phyloP scores from a whole-genome alignment of 1,140 invertebrate species.

The Fragariocoptes setiger region DNA sequence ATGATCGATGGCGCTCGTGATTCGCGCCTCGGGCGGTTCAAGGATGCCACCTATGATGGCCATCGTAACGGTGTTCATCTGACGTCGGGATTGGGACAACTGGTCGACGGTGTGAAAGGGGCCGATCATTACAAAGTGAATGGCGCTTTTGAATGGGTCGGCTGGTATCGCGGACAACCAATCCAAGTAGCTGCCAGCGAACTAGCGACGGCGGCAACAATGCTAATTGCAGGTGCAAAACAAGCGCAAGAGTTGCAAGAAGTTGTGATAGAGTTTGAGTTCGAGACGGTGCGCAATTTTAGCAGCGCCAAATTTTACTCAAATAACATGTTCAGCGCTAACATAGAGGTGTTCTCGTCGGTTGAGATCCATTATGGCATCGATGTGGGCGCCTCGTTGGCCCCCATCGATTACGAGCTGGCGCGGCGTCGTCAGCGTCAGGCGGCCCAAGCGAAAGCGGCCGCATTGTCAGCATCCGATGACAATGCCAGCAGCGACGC shows the following conservation, averaged over 20 bases:
- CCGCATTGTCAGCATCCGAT: neutral
- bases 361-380: conserved; percentile 46
- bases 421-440: neutral
- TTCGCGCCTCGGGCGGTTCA: conserved; percentile 40
- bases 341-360: conserved; percentile 41
- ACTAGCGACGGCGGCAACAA: conserved; percentile 11
- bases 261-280: conserved; percentile 44
- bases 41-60: conserved; percentile 72
- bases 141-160: conserved; percentile 53
- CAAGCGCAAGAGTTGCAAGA: neutral
- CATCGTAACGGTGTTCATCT: conserved; percentile 26
- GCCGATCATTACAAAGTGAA: conserved; percentile 43
- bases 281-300: conserved; percentile 55
- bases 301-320: conserved; percentile 42
- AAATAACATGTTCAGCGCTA: conserved; percentile 32
- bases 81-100: conserved; percentile 44
- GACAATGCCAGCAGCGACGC: neutral
- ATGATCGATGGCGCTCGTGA: conserved; percentile 46
- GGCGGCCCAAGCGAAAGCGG: neutral
- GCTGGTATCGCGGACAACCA: conserved; percentile 42
- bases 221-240: conserved; percentile 4
- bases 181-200: conserved; percentile 27
- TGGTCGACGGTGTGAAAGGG: conserved; percentile 47
- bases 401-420: conserved; percentile 3
- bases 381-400: conserved; percentile 25